Conservation (phyloP, 2,888 invertebrate species). For the Aporophyla nigra region DNA sequence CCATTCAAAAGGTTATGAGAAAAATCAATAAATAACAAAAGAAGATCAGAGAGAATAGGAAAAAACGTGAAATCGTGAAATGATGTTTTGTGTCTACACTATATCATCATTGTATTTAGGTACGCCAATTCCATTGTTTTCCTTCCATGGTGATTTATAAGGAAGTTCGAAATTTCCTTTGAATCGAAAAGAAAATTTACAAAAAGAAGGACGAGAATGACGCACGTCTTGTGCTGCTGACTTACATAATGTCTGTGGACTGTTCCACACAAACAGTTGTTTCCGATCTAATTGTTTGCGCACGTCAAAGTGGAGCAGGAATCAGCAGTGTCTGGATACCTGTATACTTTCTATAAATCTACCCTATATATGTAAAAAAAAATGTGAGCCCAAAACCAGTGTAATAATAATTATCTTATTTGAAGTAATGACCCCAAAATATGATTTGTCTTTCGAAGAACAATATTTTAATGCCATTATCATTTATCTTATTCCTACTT, state of each 20-base stretch:
- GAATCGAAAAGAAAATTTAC: not conserved
- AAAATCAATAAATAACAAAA: not conserved
- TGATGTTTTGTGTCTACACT: too few species aligned
- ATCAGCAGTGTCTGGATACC: not conserved
- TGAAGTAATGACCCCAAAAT: not conserved
- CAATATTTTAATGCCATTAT: constrained; percentile 35
- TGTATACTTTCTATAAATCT: not conserved
- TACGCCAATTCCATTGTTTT: not conserved
- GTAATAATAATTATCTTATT: not conserved
- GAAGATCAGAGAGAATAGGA: not conserved
- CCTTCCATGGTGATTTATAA: not conserved
- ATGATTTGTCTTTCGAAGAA: constrained; percentile 17
- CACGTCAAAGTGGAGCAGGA: not conserved
- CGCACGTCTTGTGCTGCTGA: not conserved
- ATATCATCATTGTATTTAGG: not conserved
- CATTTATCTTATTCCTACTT: constrained; percentile 39
- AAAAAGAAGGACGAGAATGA: not conserved
- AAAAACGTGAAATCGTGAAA: not conserved
- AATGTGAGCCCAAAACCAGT: not conserved
- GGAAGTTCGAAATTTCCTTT: not conserved
- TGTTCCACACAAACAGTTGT: not conserved
- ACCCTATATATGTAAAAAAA: not conserved
- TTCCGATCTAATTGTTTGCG: not conserved
- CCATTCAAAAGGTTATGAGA: not conserved
- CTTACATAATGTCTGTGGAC: constrained; percentile 6